Conservation (phyloP, 2,797 vertebrate genomes). For the Ctenopoma multispine region DNA sequence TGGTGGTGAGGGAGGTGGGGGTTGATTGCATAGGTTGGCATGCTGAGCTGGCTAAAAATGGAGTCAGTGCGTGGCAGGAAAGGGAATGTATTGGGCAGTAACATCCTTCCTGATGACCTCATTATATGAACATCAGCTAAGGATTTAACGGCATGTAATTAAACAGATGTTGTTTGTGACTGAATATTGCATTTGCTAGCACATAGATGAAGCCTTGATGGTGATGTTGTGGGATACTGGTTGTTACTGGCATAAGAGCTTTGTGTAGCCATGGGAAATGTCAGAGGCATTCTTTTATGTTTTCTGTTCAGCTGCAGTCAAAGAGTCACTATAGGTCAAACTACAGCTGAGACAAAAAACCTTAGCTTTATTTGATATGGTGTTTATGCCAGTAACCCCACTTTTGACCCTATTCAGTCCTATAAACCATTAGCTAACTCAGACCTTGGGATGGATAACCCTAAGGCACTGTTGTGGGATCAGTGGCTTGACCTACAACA, state of each 20-base stretch:
- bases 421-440: constrained; percentile 41
- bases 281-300: constrained; percentile 12
- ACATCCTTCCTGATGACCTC: constrained; percentile 34
- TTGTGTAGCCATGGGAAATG: constrained; percentile 5
- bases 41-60: constrained; percentile 8
- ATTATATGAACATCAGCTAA: constrained; percentile 46
- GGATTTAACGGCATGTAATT: constrained; percentile 46
- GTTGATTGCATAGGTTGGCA: constrained; percentile 34
- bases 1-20: constrained; percentile 1
- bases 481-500: constrained; percentile 42
- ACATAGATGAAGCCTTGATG: background rate
- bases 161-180: constrained; percentile 57
- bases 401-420: constrained; percentile 72
- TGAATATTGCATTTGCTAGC: background rate
- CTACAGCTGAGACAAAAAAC: constrained; percentile 10
- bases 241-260: background rate
- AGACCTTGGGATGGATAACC: constrained; percentile 36
- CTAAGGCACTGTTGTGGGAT: constrained; percentile 41
- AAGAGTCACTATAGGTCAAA: constrained; percentile 22
- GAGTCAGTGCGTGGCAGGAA: constrained; percentile 9
- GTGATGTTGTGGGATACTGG: constrained; percentile 13
- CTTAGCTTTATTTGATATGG: constrained; percentile 24
- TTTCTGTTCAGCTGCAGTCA: constrained; percentile 22
- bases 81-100: constrained; percentile 10
- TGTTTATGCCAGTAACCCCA: constrained; percentile 44